phyloP scores from a whole-genome alignment of 1,140 invertebrate species.

The Ectropis grisescens region DNA sequence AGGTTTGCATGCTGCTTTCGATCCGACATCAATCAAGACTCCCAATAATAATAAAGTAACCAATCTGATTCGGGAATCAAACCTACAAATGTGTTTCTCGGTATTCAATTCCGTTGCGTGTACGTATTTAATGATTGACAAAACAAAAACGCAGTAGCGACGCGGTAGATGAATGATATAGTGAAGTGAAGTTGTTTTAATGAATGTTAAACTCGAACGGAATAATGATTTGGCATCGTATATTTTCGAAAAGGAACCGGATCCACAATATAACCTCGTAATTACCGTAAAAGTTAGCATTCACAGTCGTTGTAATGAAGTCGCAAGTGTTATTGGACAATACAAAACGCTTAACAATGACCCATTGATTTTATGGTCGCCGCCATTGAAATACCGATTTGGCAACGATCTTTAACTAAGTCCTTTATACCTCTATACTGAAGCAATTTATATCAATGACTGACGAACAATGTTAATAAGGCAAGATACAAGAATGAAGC shows the following conservation, averaged over 20 bases:
- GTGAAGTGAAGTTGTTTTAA: too few species aligned
- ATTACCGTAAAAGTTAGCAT: too few species aligned
- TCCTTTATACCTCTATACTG: conserved; percentile 9
- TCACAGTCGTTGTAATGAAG: too few species aligned
- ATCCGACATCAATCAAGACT: conserved; percentile 20
- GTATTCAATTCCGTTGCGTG: conserved; percentile 19
- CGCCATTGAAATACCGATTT: too few species aligned
- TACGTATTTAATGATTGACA: conserved; percentile 12
- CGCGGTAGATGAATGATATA: background rate
- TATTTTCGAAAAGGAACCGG: too few species aligned
- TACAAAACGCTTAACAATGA: too few species aligned
- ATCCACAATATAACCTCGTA: too few species aligned
- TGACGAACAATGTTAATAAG: conserved; percentile 16
- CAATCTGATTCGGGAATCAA: conserved; percentile 17
- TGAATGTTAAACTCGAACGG: too few species aligned
- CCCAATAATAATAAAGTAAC: conserved; percentile 32
- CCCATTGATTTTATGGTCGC: too few species aligned
- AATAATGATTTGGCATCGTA: too few species aligned
- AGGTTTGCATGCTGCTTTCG: conserved; percentile 16
- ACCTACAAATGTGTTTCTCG: conserved; percentile 20
- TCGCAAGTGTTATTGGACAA: too few species aligned
- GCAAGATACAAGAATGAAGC: conserved; percentile 19
- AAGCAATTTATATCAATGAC: conserved; percentile 17
- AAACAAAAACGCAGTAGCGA: conserved; percentile 3
- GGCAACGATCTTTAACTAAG: too few species aligned